Base-by-base conservation (phyloP, 2,113 vertebrate species). In the Zosterops hypoxanthus region DNA sequence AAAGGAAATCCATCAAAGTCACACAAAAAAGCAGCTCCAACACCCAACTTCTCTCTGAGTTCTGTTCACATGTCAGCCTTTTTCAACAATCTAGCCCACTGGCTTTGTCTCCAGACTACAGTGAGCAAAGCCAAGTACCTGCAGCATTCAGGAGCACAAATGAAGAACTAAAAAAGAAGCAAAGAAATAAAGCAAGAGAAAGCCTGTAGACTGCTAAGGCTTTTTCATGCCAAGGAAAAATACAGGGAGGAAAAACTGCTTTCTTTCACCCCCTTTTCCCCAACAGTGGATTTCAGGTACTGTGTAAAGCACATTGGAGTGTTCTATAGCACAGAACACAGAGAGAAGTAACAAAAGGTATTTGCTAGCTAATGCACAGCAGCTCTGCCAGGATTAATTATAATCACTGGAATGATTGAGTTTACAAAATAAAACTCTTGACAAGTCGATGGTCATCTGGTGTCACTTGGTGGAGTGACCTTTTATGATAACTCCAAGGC, bases 1-100 rank as follows among this genome's bases (percentile, higher is more conserved):
- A 70, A 52, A 92, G 85, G 82, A 94, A 95, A 95, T 64, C 78
- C 90, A 96, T 53, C 90, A 59, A 86, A 93, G 68, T 47, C 33
- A 21, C 42, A 73, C 5, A 87, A 72, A 42, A 83, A 90, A 93
- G 65, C 61, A 55, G 34, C 50, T 73, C 39, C 52, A 86, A 77
- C n/a, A 86, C 20, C 71, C 41, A 82, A 88, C 55, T 49, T 76
- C 57, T 49, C 4, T 4, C 8, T 0, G 5, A 88, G 82, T 17
- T 78, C 82, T 3, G 5, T 21, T 92, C 73, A 64, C 53, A 34
- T 2, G 2, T 33, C 76, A 83, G 71, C 60, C 82, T 87, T 86
- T 65, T 72, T 41, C 86, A 86, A 81, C 41, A 6, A 82, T 63
- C 72, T 39, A 86, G 41, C 50, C 81, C 42, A 16, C 1, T 56